phyloP scores from a whole-genome alignment of 2,797 vertebrate species.

The Gadopsis bispinosus region DNA sequence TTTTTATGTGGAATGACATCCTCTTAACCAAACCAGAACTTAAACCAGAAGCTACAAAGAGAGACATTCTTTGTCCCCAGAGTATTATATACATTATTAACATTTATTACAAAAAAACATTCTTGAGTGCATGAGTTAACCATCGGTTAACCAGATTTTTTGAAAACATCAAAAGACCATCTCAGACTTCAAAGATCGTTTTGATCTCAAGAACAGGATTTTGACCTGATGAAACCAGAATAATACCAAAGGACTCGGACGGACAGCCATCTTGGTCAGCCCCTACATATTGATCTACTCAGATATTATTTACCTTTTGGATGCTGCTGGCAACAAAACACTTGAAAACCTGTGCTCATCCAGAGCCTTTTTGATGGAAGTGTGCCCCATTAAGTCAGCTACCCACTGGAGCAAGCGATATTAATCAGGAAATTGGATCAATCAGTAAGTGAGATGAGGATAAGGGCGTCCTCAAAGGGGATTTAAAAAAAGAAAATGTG shows the following conservation, averaged over 20 bases:
- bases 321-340: constrained; percentile 14
- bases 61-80: constrained; percentile 12
- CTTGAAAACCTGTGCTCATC: neutral
- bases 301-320: constrained; percentile 25
- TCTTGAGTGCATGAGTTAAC: constrained; percentile 33
- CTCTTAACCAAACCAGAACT: constrained; percentile 1
- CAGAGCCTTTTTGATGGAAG: neutral
- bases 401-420: neutral
- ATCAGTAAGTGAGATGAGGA: constrained; percentile 33
- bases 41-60: constrained; percentile 25
- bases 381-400: neutral
- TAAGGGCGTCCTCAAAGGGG: constrained; percentile 19
- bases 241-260: constrained; percentile 49
- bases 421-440: constrained; percentile 48
- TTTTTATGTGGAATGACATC: constrained; percentile 8
- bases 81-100: neutral
- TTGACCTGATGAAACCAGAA: constrained; percentile 61
- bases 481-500: constrained; percentile 8
- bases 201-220: constrained; percentile 60
- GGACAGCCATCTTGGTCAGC: constrained; percentile 9
- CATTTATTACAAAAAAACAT: neutral
- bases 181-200: constrained; percentile 64
- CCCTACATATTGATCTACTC: constrained; percentile 24
- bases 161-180: constrained; percentile 56
- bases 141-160: constrained; percentile 40